Conservation (phyloP, 1,140 invertebrate species). For the Drosophila leontia region DNA sequence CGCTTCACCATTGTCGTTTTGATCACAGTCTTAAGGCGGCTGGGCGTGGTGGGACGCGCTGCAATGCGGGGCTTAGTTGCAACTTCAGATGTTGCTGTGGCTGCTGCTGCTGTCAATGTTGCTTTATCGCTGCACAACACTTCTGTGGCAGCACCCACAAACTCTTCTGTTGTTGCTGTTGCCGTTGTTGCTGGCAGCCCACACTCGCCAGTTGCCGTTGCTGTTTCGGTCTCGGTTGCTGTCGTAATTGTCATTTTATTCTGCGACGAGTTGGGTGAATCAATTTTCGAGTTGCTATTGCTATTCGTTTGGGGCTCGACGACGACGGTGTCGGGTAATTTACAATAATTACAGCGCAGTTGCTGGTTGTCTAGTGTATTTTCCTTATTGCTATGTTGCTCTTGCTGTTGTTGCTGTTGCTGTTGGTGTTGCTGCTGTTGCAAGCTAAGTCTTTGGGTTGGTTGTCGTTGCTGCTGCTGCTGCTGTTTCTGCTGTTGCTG, state of each 20-base stretch:
- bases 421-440: slow-evolving; percentile 61
- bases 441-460: slow-evolving; percentile 84
- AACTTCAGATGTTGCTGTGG: slow-evolving; percentile 37
- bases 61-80: slow-evolving; percentile 72
- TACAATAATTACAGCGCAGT: slow-evolving; percentile 81
- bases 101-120: slow-evolving; percentile 68
- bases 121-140: slow-evolving; percentile 77
- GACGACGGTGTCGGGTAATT: slow-evolving; percentile 75
- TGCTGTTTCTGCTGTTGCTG: slow-evolving; percentile 51
- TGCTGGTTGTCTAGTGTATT: slow-evolving; percentile 75
- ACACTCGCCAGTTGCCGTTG: slow-evolving; percentile 43
- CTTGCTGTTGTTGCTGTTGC: slow-evolving; percentile 48
- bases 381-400: slow-evolving; percentile 80
- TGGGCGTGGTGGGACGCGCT: slow-evolving; percentile 80
- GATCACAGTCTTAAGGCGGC: slow-evolving; percentile 84
- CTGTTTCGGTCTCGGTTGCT: slow-evolving; percentile 56
- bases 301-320: slow-evolving; percentile 77
- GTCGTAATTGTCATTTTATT: slow-evolving; percentile 84
- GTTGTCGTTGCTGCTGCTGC: slow-evolving; percentile 62
- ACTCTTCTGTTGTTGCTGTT: slow-evolving; percentile 53
- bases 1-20: slow-evolving; percentile 85
- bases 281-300: slow-evolving; percentile 72
- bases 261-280: slow-evolving; percentile 77
- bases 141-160: slow-evolving; percentile 81
- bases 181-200: slow-evolving; percentile 56